phyloP scores from a whole-genome alignment of 35 echinoderm and acorn worm genomes.

The Heliocidaris erythrogramma region DNA sequence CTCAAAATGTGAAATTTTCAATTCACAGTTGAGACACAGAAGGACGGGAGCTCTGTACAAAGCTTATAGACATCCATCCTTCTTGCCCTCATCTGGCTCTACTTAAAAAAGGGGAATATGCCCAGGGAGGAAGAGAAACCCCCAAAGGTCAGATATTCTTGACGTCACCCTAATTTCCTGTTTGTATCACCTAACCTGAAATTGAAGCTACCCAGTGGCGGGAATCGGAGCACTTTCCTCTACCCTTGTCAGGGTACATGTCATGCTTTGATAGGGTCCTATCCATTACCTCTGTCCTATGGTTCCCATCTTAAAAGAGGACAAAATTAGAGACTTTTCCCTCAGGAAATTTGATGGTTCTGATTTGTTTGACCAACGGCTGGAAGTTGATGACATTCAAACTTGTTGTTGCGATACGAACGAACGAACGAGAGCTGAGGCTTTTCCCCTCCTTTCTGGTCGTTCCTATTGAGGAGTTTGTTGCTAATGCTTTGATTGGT shows the following conservation, averaged over 20 bases:
- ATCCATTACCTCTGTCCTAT: not conserved
- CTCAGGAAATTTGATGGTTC: not conserved
- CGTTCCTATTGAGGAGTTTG: not conserved
- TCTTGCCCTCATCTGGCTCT: not conserved
- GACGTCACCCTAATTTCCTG: conserved; percentile 39
- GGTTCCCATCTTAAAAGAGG: not conserved
- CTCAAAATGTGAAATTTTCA: not conserved
- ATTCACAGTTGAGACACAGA: not conserved
- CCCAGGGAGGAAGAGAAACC: not conserved
- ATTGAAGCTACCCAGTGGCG: not conserved
- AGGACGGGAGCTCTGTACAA: not conserved
- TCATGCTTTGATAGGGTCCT: not conserved
- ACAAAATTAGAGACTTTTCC: not conserved
- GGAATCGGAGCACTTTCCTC: not conserved
- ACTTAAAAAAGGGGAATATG: not conserved
- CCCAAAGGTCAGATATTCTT: conserved; percentile 26
- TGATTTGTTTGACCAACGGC: not conserved
- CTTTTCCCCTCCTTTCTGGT: not conserved
- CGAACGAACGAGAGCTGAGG: not conserved
- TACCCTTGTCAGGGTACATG: not conserved
- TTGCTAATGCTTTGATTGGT: too few relatives aligned
- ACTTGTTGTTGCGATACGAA: not conserved
- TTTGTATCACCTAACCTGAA: not conserved
- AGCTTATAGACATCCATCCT: not conserved
- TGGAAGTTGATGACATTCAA: not conserved